Base-by-base conservation (phyloP, 2,888 invertebrate species). In the Ferdinandea cuprea region DNA sequence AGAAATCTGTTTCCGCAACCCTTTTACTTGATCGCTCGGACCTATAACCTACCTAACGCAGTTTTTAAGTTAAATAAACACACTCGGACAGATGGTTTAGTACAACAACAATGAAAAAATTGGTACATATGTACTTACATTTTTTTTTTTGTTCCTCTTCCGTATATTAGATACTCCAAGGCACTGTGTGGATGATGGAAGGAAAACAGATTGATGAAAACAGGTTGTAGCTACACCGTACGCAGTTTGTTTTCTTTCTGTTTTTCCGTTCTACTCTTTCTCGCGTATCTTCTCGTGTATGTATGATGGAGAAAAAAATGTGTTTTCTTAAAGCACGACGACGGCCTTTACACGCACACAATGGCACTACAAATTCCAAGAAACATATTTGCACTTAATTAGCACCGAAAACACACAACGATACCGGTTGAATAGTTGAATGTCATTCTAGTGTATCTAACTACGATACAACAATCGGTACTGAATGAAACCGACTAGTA, bases 301-400 rank as follows among this genome's bases (percentile, higher is more conserved):
- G n/a, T n/a, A n/a, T n/a, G n/a, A n/a, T n/a, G n/a, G n/a, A n/a
- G n/a, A n/a, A 50, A 15, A 11, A 11, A 28, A 9, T 28, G 9
- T 25, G 6, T 50, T 58, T 63, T 65, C 58, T 65, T 46, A 35
- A 46, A 35, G 11, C 52, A 66, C 65, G n/a, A n/a, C n/a, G n/a
- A n/a, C n/a, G 48, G 66, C 54, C 59, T 81, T 77, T 28, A 54
- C 58, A 81, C 42, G 59, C 50, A 59, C 40, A 61, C 66, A 25
- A 25, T 25, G 5, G 40, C 25, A 61, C 17, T 40, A 21, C 40
- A 65, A 48, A 78, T 73, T 84, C 69, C 68, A 69, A 58, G 58
- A 74, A 79, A 84, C 72, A 69, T 73, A 78, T 84, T 84, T 84
- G 65, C 78, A 78, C 83, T 84, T 73, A 79, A 78, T 84, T 84